These are phyloP conservation scores for Eupithecia subumbrata DNA, from an alignment of 2,888 invertebrate genomes.

Conservation along the genomic window DNA sequence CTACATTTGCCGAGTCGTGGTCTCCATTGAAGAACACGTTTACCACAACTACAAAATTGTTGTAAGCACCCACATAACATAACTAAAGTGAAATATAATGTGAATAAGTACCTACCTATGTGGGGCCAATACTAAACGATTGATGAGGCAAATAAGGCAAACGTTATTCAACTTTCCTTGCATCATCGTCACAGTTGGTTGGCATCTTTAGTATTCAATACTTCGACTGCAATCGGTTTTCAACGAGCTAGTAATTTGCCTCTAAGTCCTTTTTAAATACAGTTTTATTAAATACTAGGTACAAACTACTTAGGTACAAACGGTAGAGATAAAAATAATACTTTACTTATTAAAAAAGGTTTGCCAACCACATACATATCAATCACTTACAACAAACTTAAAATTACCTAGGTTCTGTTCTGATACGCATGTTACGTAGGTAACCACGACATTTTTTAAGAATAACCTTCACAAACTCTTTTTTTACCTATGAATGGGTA, in stretches of 20 bases:
- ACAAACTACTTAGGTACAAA: neutral
- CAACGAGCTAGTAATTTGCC: neutral
- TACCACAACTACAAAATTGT: too few relatives aligned
- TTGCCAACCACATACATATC: too few relatives aligned
- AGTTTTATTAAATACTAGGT: neutral
- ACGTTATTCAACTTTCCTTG: constrained; percentile 28
- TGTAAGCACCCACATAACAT: neutral
- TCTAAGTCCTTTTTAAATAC: neutral
- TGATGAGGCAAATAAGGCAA: constrained; percentile 11
- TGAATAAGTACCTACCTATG: neutral
- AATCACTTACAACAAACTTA: too few relatives aligned
- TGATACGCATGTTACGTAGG: too few relatives aligned
- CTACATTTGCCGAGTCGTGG: too few relatives aligned
- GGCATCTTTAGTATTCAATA: constrained; percentile 18
- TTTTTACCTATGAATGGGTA: neutral
- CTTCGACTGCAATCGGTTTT: constrained; percentile 7
- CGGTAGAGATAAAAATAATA: neutral
- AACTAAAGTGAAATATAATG: constrained; percentile 3
- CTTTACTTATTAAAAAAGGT: too few relatives aligned
- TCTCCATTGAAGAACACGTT: too few relatives aligned
- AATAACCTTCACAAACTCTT: too few relatives aligned
- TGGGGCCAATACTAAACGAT: neutral
- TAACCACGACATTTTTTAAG: too few relatives aligned
- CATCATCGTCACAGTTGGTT: constrained; percentile 31
- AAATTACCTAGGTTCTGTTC: too few relatives aligned